Base-by-base conservation (phyloP, 2,113 vertebrate genomes). In the Poeciliopsis retropinna region DNA sequence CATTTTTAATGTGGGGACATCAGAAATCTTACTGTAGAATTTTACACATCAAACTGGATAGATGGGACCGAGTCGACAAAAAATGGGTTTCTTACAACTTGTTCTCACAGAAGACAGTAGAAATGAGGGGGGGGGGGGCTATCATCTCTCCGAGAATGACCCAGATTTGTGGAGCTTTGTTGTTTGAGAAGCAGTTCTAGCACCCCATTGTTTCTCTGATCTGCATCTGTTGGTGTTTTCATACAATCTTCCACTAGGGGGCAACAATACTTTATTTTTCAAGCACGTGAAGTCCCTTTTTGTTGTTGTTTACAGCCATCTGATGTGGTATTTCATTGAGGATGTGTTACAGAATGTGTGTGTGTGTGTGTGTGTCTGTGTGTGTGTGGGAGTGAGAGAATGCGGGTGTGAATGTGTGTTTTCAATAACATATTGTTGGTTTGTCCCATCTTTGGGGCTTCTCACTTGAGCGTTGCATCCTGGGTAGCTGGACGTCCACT, bases 391-490 rank as follows among this genome's bases (percentile, higher is more conserved):
- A 10, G 15, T 39, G 39, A 11, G 11, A 15, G 60, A 34, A 57
- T 62, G 78, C 47, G 61, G 60, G 74, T 68, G 14, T 54, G 47
- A 2, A 10, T 41, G 17, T 83, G 81, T 77, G 70, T 76, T 85
- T 80, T 92, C 95, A 98, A 87, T 97, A 98, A 0, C 94, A 93
- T 85, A 96, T 93, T 81, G 95, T 93, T 79, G 96, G 95, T 90
- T 97, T 95, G 79, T 97, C 95, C 96, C 97, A 97, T 86, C 96
- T 96, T 85, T 96, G 96, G 82, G 94, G 94, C 92, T 92, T 95
- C 92, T 95, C 95, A 91, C 79, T 92, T 44, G 66, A 70, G 80
- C 92, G 93, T 85, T 94, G 95, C 22, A 88, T 87, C 85, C 87
- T 93, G 81, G 94, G 93, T 89, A 92, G 92, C 85, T 93, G 92